Evolutionary conservation across 2,797 vertebrate species (phyloP).

Genomic region (Anabas testudineus): DNA sequence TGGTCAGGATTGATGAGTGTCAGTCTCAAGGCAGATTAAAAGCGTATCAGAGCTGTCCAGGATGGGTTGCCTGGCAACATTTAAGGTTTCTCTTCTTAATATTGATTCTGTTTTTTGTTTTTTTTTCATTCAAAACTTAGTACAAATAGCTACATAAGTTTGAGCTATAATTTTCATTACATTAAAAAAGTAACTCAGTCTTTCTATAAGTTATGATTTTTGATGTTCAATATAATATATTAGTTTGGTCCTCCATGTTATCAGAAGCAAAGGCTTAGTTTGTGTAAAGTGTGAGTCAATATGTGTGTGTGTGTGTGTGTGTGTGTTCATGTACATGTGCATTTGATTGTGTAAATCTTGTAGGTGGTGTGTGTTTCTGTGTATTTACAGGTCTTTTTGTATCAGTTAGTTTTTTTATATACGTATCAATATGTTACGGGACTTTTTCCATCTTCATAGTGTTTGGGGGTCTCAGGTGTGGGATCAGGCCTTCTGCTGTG

Average conservation of each 20-base stretch:
- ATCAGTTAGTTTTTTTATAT: conserved; percentile 47
- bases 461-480: conserved; percentile 25
- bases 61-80: conserved; percentile 66
- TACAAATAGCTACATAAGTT: conserved; percentile 83
- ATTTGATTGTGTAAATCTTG: conserved; percentile 26
- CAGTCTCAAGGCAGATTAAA: conserved; percentile 50
- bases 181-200: conserved; percentile 77
- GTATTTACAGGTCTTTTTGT: conserved; percentile 77
- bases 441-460: conserved; percentile 40
- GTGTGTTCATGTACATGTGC: conserved; percentile 32
- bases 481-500: conserved; percentile 97
- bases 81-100: conserved; percentile 65
- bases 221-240: conserved; percentile 71
- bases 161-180: conserved; percentile 76
- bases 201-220: conserved; percentile 70
- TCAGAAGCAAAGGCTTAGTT: conserved; percentile 71
- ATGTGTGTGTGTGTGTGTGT: conserved; percentile 26
- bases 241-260: conserved; percentile 75
- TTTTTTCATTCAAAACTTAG: conserved; percentile 73
- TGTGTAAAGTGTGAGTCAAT: conserved; percentile 58
- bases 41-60: conserved; percentile 39
- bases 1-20: conserved; percentile 23
- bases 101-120: conserved; percentile 40
- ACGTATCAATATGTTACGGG: conserved; percentile 43
- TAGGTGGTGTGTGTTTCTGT: conserved; percentile 53